These are phyloP conservation scores for Anomalospiza imberbis DNA, from an alignment of 2,797 vertebrate species.

Conservation along the genomic window DNA sequence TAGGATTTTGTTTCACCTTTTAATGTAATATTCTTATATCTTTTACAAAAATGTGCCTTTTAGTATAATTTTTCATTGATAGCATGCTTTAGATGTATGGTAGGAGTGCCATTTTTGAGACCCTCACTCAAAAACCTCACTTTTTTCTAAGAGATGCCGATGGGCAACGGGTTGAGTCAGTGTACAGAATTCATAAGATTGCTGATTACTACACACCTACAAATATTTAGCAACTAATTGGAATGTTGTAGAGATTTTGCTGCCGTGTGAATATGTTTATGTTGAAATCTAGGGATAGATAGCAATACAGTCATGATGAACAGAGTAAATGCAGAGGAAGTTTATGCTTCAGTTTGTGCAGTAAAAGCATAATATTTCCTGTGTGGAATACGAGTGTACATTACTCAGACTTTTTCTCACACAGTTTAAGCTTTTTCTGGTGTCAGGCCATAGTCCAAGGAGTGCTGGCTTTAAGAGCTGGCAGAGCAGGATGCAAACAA, in stretches of 20 bases:
- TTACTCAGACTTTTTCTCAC: neutral
- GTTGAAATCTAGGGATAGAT: neutral
- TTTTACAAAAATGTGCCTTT: neutral
- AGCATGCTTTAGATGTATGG: neutral
- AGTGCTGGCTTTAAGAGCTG: neutral
- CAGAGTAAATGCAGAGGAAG: neutral
- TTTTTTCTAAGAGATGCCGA: neutral
- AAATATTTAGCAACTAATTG: neutral
- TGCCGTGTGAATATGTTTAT: fast-evolving
- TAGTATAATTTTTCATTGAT: neutral
- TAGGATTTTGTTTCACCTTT: neutral
- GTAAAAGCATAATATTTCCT: neutral
- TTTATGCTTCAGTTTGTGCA: neutral
- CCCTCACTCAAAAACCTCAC: neutral
- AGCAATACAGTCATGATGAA: neutral
- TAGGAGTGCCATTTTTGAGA: neutral
- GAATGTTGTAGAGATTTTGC: neutral
- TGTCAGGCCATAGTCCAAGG: neutral
- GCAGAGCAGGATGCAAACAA: neutral
- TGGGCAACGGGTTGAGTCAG: neutral
- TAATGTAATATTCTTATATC: neutral
- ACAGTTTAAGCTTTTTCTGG: neutral
- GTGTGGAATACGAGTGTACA: neutral
- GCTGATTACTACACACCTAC: neutral
- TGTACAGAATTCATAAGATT: fast-evolving